These are phyloP conservation scores for Eciton burchellii DNA, from an alignment of 1,140 invertebrate species.

Conservation along the genomic window DNA sequence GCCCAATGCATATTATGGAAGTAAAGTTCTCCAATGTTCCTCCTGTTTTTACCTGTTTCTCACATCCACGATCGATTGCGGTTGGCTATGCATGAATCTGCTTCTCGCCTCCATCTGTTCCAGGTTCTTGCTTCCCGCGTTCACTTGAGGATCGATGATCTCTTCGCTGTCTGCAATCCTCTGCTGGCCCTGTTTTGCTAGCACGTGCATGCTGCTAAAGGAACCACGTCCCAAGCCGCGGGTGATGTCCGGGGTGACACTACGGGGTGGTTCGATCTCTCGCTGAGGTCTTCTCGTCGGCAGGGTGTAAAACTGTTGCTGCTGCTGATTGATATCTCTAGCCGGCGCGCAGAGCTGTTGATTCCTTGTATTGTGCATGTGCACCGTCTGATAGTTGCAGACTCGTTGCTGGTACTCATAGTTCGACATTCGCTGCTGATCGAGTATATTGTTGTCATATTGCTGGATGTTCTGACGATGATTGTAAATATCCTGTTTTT, in stretches of 20 bases:
- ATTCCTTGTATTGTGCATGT: constrained; percentile 72
- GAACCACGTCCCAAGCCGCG: constrained; percentile 82
- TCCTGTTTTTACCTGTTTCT: constrained; percentile 78
- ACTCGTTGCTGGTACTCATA: constrained; percentile 71
- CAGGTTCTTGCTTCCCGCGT: constrained; percentile 38
- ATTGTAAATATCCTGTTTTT: constrained; percentile 46
- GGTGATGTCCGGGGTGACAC: constrained; percentile 87
- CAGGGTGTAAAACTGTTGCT: constrained; percentile 81
- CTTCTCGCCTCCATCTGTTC: constrained; percentile 59
- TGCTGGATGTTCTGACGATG: constrained; percentile 17
- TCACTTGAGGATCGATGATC: constrained; percentile 11
- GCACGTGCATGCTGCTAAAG: constrained; percentile 79
- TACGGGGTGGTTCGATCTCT: constrained; percentile 84
- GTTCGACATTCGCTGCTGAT: constrained; percentile 29
- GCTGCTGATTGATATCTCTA: constrained; percentile 66
- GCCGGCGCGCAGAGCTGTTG: constrained; percentile 70
- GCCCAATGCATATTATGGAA: not conserved
- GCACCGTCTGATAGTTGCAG: constrained; percentile 65
- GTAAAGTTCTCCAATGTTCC: not conserved
- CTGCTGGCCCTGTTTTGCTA: constrained; percentile 78
- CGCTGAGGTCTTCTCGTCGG: constrained; percentile 79
- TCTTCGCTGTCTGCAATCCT: constrained; percentile 30
- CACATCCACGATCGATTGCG: constrained; percentile 74
- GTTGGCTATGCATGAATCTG: constrained; percentile 70
- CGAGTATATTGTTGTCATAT: constrained; percentile 49